Evolutionary conservation across 2,797 vertebrate species (phyloP).

Genomic region (Lagodon rhomboides): DNA sequence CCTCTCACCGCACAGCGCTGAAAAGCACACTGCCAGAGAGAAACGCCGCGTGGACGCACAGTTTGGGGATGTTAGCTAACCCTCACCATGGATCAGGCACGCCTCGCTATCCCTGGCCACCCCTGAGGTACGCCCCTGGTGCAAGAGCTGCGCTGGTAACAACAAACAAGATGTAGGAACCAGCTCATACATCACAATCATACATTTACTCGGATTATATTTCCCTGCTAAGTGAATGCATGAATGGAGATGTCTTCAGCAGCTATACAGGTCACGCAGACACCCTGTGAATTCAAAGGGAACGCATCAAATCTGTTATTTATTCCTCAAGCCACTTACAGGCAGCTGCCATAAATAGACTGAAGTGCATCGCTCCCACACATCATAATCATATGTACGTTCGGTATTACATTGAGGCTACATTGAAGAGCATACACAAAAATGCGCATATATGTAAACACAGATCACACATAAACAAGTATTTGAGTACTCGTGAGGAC

Average conservation of each 20-base stretch:
- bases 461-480: constrained; percentile 2
- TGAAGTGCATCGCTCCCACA: constrained; percentile 68
- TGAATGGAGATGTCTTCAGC: constrained; percentile 32
- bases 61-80: not conserved
- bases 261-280: constrained; percentile 13
- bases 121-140: not conserved
- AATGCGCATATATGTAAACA: constrained; percentile 1
- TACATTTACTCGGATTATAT: not conserved
- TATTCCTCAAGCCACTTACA: constrained; percentile 61
- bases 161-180: not conserved
- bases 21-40: too few relatives aligned
- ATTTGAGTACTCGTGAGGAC: constrained; percentile 4
- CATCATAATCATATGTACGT: constrained; percentile 42
- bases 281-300: constrained; percentile 30
- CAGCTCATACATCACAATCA: too few relatives aligned
- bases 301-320: constrained; percentile 59
- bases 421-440: not conserved
- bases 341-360: constrained; percentile 67
- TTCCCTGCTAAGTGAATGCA: not conserved
- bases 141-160: not conserved
- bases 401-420: constrained; percentile 10
- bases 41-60: too few relatives aligned
- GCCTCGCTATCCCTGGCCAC: not conserved
- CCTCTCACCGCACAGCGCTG: too few relatives aligned
- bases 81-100: too few relatives aligned